Evolutionary conservation across 2,888 invertebrate species (phyloP).

Genomic region (Eurois occulta): DNA sequence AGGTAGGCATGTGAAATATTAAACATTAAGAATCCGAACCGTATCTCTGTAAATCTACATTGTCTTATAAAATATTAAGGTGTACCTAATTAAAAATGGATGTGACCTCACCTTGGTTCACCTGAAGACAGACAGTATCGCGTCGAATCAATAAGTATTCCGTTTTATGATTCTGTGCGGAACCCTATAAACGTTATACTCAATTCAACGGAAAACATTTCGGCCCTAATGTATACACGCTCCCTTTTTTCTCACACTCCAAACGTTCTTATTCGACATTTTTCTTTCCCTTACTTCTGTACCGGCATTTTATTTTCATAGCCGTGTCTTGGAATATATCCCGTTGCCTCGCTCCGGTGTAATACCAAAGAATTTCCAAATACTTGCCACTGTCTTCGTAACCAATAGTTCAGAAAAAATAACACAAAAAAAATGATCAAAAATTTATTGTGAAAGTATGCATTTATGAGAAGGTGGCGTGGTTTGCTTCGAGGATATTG

Average conservation of each 20-base stretch:
- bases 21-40: not conserved
- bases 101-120: slow-evolving; percentile 43
- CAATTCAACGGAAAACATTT: slow-evolving; percentile 74
- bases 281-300: slow-evolving; percentile 76
- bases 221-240: slow-evolving; percentile 70
- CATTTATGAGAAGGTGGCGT: slow-evolving; percentile 35
- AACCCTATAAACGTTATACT: slow-evolving; percentile 67
- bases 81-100: slow-evolving; percentile 50
- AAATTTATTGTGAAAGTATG: slow-evolving; percentile 68
- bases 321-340: slow-evolving; percentile 81
- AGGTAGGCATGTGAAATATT: not conserved
- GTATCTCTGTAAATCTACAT: slow-evolving; percentile 26
- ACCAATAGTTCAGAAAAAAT: slow-evolving; percentile 67
- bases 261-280: slow-evolving; percentile 80
- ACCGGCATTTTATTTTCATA: slow-evolving; percentile 84
- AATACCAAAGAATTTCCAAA: slow-evolving; percentile 79
- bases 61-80: slow-evolving; percentile 37
- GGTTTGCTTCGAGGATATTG: slow-evolving; percentile 71
- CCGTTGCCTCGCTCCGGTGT: slow-evolving; percentile 73
- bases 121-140: slow-evolving; percentile 44
- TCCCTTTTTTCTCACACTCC: slow-evolving; percentile 74
- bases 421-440: slow-evolving; percentile 66
- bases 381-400: slow-evolving; percentile 69
- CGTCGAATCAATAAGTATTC: slow-evolving; percentile 61
- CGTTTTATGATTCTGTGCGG: slow-evolving; percentile 61